Base-by-base conservation (phyloP, 2,888 invertebrate genomes). In the Mythimna lalbum region DNA sequence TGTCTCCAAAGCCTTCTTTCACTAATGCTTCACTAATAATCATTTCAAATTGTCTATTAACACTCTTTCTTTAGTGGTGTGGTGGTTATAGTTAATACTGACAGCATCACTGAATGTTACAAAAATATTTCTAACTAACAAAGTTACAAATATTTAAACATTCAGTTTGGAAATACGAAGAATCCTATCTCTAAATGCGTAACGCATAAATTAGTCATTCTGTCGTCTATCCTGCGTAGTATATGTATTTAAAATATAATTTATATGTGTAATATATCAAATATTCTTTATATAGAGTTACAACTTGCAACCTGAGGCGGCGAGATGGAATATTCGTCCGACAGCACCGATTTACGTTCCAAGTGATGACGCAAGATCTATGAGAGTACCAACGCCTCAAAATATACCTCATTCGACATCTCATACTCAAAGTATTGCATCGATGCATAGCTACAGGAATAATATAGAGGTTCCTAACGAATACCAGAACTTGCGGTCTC, bases 401-500 rank as follows among this genome's bases (percentile, higher is more conserved):
- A 95, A 92, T 76, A 92, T 96, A 72, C 96, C 96, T 9, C 96
- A 95, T 85, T 95, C 95, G 77, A 91, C 95, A 7, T 96, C 96
- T 1, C 96, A 96, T 83, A 93, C 96, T 53, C 96, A 96, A 83
- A 96, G 96, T 85, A 96, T 96, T 72, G 96, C 96, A 14, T 96
- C 96, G 53, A 96, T 96, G 95, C 96, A 96, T 91, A 96, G 95
- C 95, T 95, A 94, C 93, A 92, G 95, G 88, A 95, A 93, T 86
- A 95, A 94, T 90, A 95, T 96, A 64, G 96, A 95, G 88, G 92
- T 94, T 72, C 96, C 96, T 68, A 95, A 91, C 86, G 96, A 96
- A 82, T 96, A 96, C 90, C 96, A 95, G 90, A 96, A 95, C 80
- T 90, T 95, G 83, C 91, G 96, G 74, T 96, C 96, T 81, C 94